These are phyloP conservation scores for Drosophila pachea DNA, from an alignment of 1,140 invertebrate species.

Conservation along the genomic window DNA sequence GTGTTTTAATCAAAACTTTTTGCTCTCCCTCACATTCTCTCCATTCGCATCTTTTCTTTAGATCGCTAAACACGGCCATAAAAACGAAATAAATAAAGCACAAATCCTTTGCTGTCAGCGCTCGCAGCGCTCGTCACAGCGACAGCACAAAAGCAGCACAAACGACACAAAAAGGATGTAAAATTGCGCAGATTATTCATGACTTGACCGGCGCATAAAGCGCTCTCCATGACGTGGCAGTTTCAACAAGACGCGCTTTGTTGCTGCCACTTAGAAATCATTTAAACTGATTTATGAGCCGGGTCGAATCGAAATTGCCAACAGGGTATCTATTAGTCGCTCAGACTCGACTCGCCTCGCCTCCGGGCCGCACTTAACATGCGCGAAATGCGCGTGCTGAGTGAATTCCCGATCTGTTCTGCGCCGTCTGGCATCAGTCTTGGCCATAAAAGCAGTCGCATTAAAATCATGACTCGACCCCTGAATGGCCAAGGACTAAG, in stretches of 20 bases:
- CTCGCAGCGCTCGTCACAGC: not conserved
- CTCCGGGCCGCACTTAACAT: conserved; percentile 54
- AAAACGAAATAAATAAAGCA: conserved; percentile 69
- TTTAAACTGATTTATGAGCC: conserved; percentile 33
- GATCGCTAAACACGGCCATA: conserved; percentile 55
- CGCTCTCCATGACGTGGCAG: conserved; percentile 13
- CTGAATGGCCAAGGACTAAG: conserved; percentile 36
- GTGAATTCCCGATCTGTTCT: conserved; percentile 68
- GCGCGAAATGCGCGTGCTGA: conserved; percentile 60
- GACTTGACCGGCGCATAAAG: conserved; percentile 3
- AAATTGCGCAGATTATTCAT: conserved; percentile 49
- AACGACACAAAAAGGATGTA: conserved; percentile 21
- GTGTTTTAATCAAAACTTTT: conserved; percentile 74
- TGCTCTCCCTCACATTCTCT: not conserved
- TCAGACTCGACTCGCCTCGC: not conserved
- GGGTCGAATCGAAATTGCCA: not conserved
- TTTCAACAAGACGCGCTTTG: conserved; percentile 11
- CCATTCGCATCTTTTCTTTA: conserved; percentile 4
- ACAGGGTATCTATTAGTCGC: conserved; percentile 28
- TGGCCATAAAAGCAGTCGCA: conserved; percentile 55
- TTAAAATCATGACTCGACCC: conserved; percentile 56
- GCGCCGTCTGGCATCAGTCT: conserved; percentile 8
- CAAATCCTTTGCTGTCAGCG: conserved; percentile 67
- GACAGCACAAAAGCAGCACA: conserved; percentile 32
- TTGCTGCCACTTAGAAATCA: conserved; percentile 11